Evolutionary conservation across 2,888 invertebrate species (phyloP).

Genomic region (Synanthedon myopaeformis): DNA sequence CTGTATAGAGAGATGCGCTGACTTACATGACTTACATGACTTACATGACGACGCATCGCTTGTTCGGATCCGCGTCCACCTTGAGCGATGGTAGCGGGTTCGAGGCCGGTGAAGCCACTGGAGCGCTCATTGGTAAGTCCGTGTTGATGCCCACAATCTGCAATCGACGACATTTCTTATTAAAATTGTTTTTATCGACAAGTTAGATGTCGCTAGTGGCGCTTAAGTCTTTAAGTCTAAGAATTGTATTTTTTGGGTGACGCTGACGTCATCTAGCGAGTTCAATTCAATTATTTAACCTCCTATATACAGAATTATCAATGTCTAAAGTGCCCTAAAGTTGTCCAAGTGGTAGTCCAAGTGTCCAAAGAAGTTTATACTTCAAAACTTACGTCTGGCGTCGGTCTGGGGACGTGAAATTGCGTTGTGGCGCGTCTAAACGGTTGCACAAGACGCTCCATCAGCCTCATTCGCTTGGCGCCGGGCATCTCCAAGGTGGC

Average conservation of each 20-base stretch:
- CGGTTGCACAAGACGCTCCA: conserved; percentile 35
- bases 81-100: conserved; percentile 50
- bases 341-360: no score
- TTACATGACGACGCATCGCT: conserved; percentile 38
- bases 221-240: no score
- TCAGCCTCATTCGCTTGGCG: conserved; percentile 38
- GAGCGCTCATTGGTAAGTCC: conserved; percentile 48
- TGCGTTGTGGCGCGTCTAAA: conserved; percentile 16
- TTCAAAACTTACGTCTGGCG: conserved; percentile 23
- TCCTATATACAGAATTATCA: no score
- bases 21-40: no score
- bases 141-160: conserved; percentile 63
- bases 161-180: neutral
- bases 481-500: conserved; percentile 2
- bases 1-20: no score
- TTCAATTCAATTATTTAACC: no score
- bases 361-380: no score
- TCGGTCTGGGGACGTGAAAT: conserved; percentile 17
- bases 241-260: no score
- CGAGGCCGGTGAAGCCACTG: conserved; percentile 23
- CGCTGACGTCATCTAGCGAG: no score
- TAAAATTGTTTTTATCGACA: neutral
- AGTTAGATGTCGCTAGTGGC: no score
- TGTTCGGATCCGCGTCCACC: conserved; percentile 9
- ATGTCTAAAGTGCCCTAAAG: no score